Base-by-base conservation (phyloP, 2,797 vertebrate genomes). In the Denticeps clupeoides region DNA sequence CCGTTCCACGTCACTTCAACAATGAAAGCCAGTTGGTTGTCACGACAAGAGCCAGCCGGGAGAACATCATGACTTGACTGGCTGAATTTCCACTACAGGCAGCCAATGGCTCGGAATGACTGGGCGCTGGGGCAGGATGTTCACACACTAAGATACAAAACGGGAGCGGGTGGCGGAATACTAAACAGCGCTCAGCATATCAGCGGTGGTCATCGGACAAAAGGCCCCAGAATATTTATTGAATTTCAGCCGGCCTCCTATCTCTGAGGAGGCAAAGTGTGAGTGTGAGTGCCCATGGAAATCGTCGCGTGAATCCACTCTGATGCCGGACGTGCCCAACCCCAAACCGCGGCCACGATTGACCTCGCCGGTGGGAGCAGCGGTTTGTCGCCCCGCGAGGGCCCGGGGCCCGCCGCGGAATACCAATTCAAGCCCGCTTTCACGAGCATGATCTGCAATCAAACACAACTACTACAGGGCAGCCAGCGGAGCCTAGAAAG, bases 381-480 rank as follows among this genome's bases (percentile, higher is more conserved):
- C n/a, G n/a, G n/a, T n/a, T n/a, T n/a, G n/a, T n/a, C n/a, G n/a
- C n/a, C n/a, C n/a, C n/a, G n/a, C n/a, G n/a, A n/a, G n/a, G n/a
- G n/a, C n/a, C 56, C 1, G 8, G 46, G 12, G 10, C 11, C 28
- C 0, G 12, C 53, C 38, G 49, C 45, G 44, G 68, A 62, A 68
- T 59, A 60, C 59, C 58, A 51, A 72, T 59, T 31, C 59, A 46
- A 15, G 37, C 21, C 18, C 1, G 4, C 23, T 26, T 35, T 42
- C 25, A 41, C 33, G 48, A 59, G 47, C 15, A 5, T 46, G 53
- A 52, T 28, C 48, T 23, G 28, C 58, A 51, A 49, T 53, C 54
- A 42, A 55, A 3, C 25, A 51, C 23, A 43, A 25, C 25, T 49
- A 11, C 23, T 32, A 19, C 18, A 28, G 12, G 24, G 15, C 18